Evolutionary conservation across 2,797 vertebrate genomes (phyloP).

Genomic region (Brachyalestes nurse): DNA sequence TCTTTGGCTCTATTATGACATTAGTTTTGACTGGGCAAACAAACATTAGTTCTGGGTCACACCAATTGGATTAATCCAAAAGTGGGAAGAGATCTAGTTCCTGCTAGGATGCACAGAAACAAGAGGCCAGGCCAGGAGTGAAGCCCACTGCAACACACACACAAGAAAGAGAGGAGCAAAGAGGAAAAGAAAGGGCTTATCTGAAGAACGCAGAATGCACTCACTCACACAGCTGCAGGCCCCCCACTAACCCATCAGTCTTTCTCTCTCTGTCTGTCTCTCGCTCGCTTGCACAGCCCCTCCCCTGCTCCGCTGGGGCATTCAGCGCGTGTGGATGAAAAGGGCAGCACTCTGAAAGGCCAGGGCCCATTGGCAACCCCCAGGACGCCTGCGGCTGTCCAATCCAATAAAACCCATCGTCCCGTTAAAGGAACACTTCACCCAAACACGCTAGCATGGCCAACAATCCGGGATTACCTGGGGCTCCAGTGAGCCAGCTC

Average conservation of each 20-base stretch:
- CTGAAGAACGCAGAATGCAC: constrained; percentile 79
- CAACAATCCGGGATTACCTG: not conserved
- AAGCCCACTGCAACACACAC: constrained; percentile 62
- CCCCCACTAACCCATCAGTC: constrained; percentile 63
- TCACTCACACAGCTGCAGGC: constrained; percentile 77
- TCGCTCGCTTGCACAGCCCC: constrained; percentile 30
- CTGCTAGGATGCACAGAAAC: constrained; percentile 70
- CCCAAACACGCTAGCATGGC: not conserved
- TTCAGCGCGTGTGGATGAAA: constrained; percentile 83
- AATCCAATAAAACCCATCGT: constrained; percentile 84
- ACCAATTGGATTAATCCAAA: constrained; percentile 64
- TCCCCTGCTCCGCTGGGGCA: constrained; percentile 71
- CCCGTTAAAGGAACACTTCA: constrained; percentile 46
- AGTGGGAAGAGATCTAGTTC: constrained; percentile 63
- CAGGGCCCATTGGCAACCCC: constrained; percentile 76
- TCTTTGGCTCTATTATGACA: constrained; percentile 24
- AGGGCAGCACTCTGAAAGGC: constrained; percentile 83
- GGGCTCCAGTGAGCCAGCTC: not conserved
- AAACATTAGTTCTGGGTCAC: constrained; percentile 71
- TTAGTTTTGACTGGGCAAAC: constrained; percentile 58
- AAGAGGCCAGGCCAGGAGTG: constrained; percentile 72
- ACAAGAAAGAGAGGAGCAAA: constrained; percentile 60
- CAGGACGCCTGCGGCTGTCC: constrained; percentile 86
- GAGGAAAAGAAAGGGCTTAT: constrained; percentile 70
- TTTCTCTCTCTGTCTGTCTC: constrained; percentile 57